These are phyloP conservation scores for Drosophila orosa DNA, from an alignment of 1,140 invertebrate genomes.

Conservation along the genomic window DNA sequence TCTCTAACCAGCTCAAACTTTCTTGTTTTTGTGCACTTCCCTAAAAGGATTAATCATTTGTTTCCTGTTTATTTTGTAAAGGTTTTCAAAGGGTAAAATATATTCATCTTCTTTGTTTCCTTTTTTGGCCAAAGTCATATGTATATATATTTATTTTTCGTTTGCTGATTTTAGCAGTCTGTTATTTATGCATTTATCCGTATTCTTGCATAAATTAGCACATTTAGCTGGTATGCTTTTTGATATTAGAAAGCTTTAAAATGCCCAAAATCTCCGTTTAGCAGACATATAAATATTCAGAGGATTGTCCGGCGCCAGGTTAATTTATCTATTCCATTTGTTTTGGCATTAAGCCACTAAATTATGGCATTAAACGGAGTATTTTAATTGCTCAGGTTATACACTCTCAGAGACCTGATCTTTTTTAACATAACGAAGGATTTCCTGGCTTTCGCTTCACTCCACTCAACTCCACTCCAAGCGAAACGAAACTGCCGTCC, in stretches of 20 bases:
- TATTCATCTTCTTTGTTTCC: not conserved
- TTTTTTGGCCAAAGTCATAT: constrained; percentile 1
- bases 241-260: constrained; percentile 28
- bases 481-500: constrained; percentile 49
- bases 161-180: constrained; percentile 8
- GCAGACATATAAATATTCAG: constrained; percentile 55
- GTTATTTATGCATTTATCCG: constrained; percentile 40
- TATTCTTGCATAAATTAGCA: constrained; percentile 49
- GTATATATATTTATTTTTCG: not conserved
- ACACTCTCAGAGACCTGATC: constrained; percentile 15
- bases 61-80: not conserved
- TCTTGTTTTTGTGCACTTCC: constrained; percentile 5
- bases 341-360: constrained; percentile 22
- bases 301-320: constrained; percentile 34
- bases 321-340: constrained; percentile 44
- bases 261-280: constrained; percentile 30
- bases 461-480: not conserved
- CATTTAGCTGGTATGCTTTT: constrained; percentile 10
- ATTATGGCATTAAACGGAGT: constrained; percentile 32
- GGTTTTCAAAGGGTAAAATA: not conserved
- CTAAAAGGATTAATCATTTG: not conserved
- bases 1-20: not conserved
- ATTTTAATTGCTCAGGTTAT: constrained; percentile 43
- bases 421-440: constrained; percentile 21
- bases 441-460: constrained; percentile 18